Evolutionary conservation across 2,888 invertebrate genomes (phyloP).

Genomic region (Saturnia japonica): DNA sequence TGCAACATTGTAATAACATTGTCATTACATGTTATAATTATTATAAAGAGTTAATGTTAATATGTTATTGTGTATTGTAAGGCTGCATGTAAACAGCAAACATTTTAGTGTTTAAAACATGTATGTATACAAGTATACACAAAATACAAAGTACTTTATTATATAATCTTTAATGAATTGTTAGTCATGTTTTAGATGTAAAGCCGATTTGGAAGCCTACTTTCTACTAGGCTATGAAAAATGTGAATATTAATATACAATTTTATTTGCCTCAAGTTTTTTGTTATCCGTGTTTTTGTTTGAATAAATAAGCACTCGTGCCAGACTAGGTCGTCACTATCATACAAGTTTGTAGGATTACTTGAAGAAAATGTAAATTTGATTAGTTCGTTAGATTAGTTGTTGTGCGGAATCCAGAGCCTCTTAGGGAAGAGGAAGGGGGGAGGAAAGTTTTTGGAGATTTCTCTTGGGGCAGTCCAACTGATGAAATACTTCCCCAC

Average conservation of each 20-base stretch:
- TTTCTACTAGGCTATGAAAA: neutral
- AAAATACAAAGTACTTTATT: neutral
- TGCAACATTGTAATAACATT: constrained; percentile 37
- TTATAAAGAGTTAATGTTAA: constrained; percentile 29
- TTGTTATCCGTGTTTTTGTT: neutral
- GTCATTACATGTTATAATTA: constrained; percentile 34
- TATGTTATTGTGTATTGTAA: constrained; percentile 25
- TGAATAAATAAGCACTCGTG: neutral
- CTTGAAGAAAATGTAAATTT: no score
- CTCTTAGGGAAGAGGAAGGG: no score
- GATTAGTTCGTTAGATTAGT: no score
- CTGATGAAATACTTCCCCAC: no score
- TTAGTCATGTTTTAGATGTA: neutral
- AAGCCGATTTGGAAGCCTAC: neutral
- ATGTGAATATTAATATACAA: neutral
- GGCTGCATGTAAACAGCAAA: neutral
- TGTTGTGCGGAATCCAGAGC: no score
- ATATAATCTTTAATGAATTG: neutral
- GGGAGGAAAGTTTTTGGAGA: no score
- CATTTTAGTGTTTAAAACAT: neutral
- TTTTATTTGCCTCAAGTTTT: neutral
- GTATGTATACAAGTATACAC: neutral
- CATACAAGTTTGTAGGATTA: no score
- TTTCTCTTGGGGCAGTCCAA: no score
- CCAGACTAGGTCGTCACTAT: neutral